Conservation (phyloP, 2,113 vertebrate species). For the Nicator chloris region DNA sequence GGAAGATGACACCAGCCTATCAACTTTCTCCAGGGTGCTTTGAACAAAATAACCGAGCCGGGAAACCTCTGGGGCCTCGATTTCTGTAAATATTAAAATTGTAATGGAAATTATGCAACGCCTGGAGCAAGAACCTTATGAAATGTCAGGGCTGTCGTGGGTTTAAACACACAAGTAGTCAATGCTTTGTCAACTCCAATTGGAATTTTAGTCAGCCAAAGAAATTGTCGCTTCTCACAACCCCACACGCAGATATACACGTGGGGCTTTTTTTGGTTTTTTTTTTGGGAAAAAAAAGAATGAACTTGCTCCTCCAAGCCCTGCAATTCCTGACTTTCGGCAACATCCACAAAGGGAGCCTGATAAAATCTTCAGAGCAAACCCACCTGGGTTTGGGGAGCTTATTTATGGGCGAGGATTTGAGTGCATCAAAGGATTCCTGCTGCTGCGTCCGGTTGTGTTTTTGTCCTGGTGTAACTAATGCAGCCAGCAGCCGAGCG, state of each 20-base stretch:
- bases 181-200: not conserved
- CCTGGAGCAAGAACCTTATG: slow-evolving; percentile 2
- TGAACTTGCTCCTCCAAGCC: not conserved
- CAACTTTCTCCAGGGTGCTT: not conserved
- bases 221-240: not conserved
- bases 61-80: not conserved
- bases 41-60: not conserved
- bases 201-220: not conserved
- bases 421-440: not conserved
- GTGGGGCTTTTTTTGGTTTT: fast-evolving
- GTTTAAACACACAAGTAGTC: not conserved
- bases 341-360: not conserved
- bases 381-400: not conserved
- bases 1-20: not conserved
- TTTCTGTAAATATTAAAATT: slow-evolving; percentile 26
- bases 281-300: fast-evolving
- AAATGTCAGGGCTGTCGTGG: slow-evolving; percentile 13
- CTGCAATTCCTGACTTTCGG: not conserved
- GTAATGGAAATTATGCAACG: slow-evolving; percentile 6
- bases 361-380: not conserved
- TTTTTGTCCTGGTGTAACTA: slow-evolving; percentile 17
- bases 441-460: not conserved
- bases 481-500: not conserved
- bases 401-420: not conserved
- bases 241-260: not conserved